Conservation (phyloP, 35 echinoderm and acorn worm species). For the Ophioderma brevispina region DNA sequence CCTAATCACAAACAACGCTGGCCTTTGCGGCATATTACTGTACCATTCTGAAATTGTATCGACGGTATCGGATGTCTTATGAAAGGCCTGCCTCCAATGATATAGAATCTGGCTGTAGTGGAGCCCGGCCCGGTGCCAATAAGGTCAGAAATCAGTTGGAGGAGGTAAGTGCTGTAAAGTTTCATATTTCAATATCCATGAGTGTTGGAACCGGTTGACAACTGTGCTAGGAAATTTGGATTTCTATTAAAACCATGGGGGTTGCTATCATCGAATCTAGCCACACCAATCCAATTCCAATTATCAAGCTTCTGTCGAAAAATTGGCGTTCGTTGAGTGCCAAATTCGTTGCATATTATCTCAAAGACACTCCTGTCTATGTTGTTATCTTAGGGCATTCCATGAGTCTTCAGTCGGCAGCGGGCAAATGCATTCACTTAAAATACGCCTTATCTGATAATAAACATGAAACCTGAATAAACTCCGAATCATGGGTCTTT, state of each 20-base stretch:
- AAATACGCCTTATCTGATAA: not conserved
- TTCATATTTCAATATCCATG: not conserved
- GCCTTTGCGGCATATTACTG: not conserved
- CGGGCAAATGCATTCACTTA: not conserved
- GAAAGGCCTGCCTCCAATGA: too few relatives aligned
- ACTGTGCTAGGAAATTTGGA: not conserved
- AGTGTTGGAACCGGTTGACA: not conserved
- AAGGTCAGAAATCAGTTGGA: not conserved
- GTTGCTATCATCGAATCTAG: not conserved
- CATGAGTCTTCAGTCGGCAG: not conserved
- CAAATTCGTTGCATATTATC: not conserved
- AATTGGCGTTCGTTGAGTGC: not conserved
- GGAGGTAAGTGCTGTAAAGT: not conserved
- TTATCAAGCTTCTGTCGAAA: not conserved
- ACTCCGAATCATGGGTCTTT: not conserved
- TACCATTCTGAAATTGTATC: not conserved
- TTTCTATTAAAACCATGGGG: not conserved
- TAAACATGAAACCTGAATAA: not conserved
- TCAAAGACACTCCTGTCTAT: not conserved
- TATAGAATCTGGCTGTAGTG: too few relatives aligned
- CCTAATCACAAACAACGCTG: not conserved
- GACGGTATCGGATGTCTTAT: too few relatives aligned
- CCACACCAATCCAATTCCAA: not conserved
- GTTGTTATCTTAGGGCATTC: not conserved
- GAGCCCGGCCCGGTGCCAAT: too few relatives aligned